These are phyloP conservation scores for Centropyge bicolor DNA, from an alignment of 2,797 vertebrate genomes.

Conservation along the genomic window DNA sequence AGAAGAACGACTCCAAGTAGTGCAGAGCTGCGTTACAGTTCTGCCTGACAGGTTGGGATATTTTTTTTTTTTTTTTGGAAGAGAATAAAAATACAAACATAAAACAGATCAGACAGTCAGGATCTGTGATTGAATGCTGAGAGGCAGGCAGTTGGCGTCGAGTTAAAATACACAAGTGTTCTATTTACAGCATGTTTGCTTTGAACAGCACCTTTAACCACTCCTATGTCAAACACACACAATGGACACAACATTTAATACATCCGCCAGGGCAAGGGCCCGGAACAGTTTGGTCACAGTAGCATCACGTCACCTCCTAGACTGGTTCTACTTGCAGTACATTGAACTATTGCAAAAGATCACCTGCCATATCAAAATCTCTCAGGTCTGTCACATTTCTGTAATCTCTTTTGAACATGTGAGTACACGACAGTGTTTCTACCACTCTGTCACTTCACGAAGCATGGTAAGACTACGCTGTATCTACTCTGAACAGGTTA, in stretches of 20 bases:
- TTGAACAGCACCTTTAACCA: constrained; percentile 76
- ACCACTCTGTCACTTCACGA: constrained; percentile 74
- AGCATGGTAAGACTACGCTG: constrained; percentile 67
- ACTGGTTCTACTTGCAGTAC: constrained; percentile 74
- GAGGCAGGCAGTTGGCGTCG: constrained; percentile 80
- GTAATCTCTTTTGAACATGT: constrained; percentile 50
- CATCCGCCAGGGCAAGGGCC: constrained; percentile 49
- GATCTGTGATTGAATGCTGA: constrained; percentile 76
- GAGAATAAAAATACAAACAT: constrained; percentile 76
- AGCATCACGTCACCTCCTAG: constrained; percentile 64
- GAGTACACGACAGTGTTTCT: constrained; percentile 74
- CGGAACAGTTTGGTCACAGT: constrained; percentile 73
- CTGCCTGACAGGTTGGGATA: constrained; percentile 70
- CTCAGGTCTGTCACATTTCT: constrained; percentile 60
- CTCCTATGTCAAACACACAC: constrained; percentile 78
- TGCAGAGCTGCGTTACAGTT: constrained; percentile 75
- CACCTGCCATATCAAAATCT: constrained; percentile 52
- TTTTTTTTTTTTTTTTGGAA: constrained; percentile 56
- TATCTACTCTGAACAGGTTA: constrained; percentile 62
- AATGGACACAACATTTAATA: constrained; percentile 81
- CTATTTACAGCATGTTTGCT: constrained; percentile 88
- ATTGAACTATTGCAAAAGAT: constrained; percentile 66
- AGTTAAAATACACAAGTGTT: constrained; percentile 81
- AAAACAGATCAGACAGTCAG: constrained; percentile 72
- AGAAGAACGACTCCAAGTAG: constrained; percentile 75